These are phyloP conservation scores for Globia sparganii DNA, from an alignment of 2,888 invertebrate species.

Conservation along the genomic window DNA sequence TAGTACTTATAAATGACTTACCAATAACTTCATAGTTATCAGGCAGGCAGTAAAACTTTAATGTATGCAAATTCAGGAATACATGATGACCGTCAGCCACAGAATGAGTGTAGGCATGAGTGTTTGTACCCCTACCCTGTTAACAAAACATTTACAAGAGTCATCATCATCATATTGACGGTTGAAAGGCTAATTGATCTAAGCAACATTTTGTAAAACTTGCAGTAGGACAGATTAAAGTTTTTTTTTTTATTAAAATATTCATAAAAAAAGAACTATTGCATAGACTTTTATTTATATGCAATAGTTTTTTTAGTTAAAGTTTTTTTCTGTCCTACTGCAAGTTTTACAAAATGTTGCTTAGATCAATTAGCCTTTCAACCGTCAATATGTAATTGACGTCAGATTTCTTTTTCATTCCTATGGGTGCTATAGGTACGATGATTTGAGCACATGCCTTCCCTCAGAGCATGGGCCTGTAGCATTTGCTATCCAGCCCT, in stretches of 20 bases:
- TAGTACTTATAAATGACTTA: conserved; percentile 81
- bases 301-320: too few species aligned
- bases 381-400: background rate
- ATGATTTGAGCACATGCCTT: background rate
- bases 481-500: background rate
- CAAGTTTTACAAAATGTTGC: too few species aligned
- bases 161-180: background rate
- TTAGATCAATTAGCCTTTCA: too few species aligned
- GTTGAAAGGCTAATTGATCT: too few species aligned
- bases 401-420: background rate
- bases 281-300: too few species aligned
- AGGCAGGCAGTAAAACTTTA: conserved; percentile 99
- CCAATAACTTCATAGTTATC: conserved; percentile 99
- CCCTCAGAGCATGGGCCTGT: background rate
- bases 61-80: conserved; percentile 98
- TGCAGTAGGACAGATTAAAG: too few species aligned
- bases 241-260: too few species aligned
- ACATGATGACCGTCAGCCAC: conserved; percentile 99
- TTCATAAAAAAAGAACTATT: too few species aligned
- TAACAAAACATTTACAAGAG: conserved; percentile 45
- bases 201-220: too few species aligned
- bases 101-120: conserved; percentile 99
- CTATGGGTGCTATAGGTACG: background rate
- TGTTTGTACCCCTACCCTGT: conserved; percentile 98
- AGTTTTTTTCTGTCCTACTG: too few species aligned